Conservation (phyloP, 2,888 invertebrate species). For the Stictocephala bisonia region DNA sequence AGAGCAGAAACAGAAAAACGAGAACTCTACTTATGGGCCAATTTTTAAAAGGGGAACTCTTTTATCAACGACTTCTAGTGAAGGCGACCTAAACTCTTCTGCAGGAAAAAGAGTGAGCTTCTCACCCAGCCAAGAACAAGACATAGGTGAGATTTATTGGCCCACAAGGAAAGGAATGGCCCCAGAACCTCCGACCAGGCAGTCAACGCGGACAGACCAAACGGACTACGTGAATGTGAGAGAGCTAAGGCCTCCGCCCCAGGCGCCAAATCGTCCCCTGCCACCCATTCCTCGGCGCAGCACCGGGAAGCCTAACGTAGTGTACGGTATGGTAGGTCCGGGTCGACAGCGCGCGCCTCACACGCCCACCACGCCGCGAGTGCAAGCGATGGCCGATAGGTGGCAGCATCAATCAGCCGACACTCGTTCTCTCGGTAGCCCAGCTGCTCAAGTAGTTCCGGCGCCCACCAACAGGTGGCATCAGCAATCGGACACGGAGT, state of each 20-base stretch:
- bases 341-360: conserved; percentile 37
- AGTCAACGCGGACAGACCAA: conserved; percentile 34
- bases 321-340: conserved; percentile 47
- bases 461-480: conserved; percentile 44
- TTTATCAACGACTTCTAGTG: conserved; percentile 10
- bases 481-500: conserved; percentile 70
- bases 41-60: conserved; percentile 55
- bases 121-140: conserved; percentile 49
- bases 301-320: conserved; percentile 31
- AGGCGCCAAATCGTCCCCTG: conserved; percentile 54
- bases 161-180: conserved; percentile 57
- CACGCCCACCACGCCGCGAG: conserved; percentile 39
- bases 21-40: conserved; percentile 41
- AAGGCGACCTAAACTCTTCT: conserved; percentile 37
- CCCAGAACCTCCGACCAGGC: conserved; percentile 56
- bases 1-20: conserved; percentile 28
- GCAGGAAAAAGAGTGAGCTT: conserved; percentile 57
- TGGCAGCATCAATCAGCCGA: conserved; percentile 73
- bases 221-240: conserved; percentile 32
- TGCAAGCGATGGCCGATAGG: conserved; percentile 39
- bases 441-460: conserved; percentile 10
- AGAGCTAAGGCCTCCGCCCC: conserved; percentile 47
- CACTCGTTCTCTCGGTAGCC: conserved; percentile 68
- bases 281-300: conserved; percentile 47
- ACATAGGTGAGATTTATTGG: conserved; percentile 51